Evolutionary conservation across 2,888 invertebrate genomes (phyloP).

Genomic region (Philereme vetulata): DNA sequence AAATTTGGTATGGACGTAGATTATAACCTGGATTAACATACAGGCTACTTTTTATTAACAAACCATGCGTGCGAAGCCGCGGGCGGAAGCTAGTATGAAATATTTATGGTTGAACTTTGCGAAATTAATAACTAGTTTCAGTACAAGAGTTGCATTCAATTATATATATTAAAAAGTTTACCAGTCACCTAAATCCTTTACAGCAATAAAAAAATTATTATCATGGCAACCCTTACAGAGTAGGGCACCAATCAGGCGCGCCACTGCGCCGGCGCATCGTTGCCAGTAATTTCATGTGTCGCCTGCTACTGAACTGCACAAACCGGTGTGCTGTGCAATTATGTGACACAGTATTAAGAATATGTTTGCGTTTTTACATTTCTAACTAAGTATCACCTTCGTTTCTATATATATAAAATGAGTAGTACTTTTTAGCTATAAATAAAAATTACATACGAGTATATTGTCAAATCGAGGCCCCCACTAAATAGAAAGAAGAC

Average conservation of each 20-base stretch:
- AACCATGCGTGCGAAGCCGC: no score
- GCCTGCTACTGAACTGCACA: constrained; percentile 49
- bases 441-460: no score
- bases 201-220: constrained; percentile 13
- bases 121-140: no score
- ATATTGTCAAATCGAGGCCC: no score
- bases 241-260: constrained; percentile 62
- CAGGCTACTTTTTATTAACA: no score
- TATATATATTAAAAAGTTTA: background rate
- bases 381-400: no score
- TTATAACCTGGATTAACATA: no score
- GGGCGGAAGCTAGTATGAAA: no score
- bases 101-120: background rate
- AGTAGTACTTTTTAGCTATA: no score
- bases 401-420: no score
- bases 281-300: constrained; percentile 70
- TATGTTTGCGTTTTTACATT: constrained; percentile 6
- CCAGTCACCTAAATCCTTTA: background rate
- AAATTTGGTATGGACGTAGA: no score
- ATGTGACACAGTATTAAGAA: constrained; percentile 68
- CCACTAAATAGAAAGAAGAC: no score
- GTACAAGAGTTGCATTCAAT: background rate
- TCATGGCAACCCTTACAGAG: constrained; percentile 49
- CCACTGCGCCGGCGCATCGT: constrained; percentile 61
- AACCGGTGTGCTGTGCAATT: constrained; percentile 70